Conservation (phyloP, 2,888 invertebrate genomes). For the Agrotis clavis region DNA sequence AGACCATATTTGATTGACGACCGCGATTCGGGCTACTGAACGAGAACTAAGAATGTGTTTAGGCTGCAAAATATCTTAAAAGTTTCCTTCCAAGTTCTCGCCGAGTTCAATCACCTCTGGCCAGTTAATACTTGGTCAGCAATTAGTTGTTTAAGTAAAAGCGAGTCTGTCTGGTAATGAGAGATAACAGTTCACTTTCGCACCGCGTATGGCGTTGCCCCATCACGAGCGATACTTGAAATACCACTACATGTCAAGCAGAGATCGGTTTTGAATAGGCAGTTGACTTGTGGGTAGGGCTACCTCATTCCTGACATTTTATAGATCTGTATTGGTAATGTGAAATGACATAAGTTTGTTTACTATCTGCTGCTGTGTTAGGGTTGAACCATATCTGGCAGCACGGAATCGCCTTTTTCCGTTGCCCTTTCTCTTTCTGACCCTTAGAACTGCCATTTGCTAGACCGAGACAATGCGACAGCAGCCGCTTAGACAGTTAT, state of each 20-base stretch:
- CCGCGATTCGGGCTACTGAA: conserved; percentile 19
- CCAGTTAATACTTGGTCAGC: conserved; percentile 21
- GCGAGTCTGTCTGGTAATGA: conserved; percentile 57
- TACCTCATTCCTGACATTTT: conserved; percentile 26
- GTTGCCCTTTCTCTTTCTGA: too few species aligned
- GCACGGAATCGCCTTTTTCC: too few species aligned
- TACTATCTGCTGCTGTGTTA: not conserved
- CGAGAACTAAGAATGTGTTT: not conserved
- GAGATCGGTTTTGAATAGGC: conserved; percentile 40
- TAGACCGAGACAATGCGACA: too few species aligned
- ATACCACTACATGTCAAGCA: conserved; percentile 43
- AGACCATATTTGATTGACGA: conserved; percentile 10
- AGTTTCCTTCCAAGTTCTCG: conserved; percentile 14
- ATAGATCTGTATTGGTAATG: not conserved
- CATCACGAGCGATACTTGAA: conserved; percentile 49
- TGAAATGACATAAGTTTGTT: not conserved
- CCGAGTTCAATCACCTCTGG: conserved; percentile 27
- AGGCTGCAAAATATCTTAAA: not conserved
- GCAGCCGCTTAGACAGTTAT: not conserved
- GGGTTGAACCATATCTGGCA: too few species aligned
- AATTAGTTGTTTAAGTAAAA: conserved; percentile 64
- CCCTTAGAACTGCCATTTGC: too few species aligned
- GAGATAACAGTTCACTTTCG: conserved; percentile 63
- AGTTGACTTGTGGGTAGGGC: conserved; percentile 40
- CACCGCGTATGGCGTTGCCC: conserved; percentile 44